Conservation (phyloP, 2,888 invertebrate genomes). For the Camponotus fellah region DNA sequence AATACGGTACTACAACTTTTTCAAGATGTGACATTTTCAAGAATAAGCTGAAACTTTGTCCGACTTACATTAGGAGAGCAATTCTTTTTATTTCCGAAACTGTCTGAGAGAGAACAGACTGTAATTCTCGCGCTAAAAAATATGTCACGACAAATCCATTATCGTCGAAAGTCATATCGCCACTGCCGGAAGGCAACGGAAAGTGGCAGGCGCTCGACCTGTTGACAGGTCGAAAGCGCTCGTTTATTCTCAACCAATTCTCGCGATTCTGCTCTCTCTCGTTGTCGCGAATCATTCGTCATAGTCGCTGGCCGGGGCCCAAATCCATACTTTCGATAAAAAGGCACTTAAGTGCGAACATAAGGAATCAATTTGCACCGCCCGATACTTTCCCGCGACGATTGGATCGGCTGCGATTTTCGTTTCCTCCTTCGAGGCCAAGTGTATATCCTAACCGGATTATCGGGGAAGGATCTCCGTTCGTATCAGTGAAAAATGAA, state of each 20-base stretch:
- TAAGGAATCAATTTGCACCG: constrained; percentile 77
- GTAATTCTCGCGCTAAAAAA: constrained; percentile 18
- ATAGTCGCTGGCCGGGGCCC: constrained; percentile 69
- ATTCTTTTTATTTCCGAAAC: background rate
- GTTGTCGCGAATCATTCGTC: constrained; percentile 69
- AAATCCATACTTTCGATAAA: constrained; percentile 73
- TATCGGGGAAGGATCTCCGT: constrained; percentile 57
- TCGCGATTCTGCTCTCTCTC: constrained; percentile 55
- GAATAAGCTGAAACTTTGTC: background rate
- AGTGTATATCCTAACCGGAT: constrained; percentile 29
- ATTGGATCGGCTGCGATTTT: constrained; percentile 54
- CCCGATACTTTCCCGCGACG: constrained; percentile 52
- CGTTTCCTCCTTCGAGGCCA: constrained; percentile 13
- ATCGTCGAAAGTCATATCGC: constrained; percentile 38
- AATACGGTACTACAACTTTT: too few species aligned
- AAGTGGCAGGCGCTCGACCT: constrained; percentile 37
- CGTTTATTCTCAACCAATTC: constrained; percentile 48
- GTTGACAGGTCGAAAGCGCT: constrained; percentile 39
- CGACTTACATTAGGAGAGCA: background rate
- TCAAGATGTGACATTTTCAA: background rate
- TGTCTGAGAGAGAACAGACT: background rate
- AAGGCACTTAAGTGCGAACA: constrained; percentile 76
- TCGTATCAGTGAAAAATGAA: constrained; percentile 58
- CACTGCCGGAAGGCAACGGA: constrained; percentile 2
- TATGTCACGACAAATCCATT: constrained; percentile 31